Evolutionary conservation across 2,888 invertebrate genomes (phyloP).

Genomic region (Tinea pellionella): DNA sequence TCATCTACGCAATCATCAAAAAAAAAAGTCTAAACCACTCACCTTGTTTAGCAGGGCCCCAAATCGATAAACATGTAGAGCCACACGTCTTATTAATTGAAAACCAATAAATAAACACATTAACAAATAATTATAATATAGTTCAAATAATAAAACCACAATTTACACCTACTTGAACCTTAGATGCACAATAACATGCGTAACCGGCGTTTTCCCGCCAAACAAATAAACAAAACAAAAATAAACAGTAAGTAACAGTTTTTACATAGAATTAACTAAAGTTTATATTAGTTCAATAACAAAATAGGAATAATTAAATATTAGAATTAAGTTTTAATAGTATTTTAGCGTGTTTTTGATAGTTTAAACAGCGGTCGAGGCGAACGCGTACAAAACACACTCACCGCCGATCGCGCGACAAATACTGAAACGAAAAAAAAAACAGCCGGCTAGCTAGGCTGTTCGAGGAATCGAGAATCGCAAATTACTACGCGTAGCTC

Average conservation of each 20-base stretch:
- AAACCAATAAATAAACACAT: slow-evolving; percentile 3
- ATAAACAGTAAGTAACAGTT: slow-evolving; percentile 21
- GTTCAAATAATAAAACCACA: slow-evolving; percentile 15
- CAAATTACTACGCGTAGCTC: slow-evolving; percentile 23
- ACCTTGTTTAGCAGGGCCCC: not conserved
- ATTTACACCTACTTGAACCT: slow-evolving; percentile 17
- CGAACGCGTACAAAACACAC: slow-evolving; percentile 16
- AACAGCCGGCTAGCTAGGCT: slow-evolving; percentile 30
- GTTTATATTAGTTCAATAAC: not conserved
- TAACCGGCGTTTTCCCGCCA: slow-evolving; percentile 55
- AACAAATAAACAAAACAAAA: slow-evolving; percentile 34
- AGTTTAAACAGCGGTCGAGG: not conserved
- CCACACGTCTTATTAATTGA: too few relatives aligned
- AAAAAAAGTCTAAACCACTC: not conserved
- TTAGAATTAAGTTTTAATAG: not conserved
- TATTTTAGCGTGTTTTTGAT: not conserved
- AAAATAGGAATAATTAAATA: not conserved
- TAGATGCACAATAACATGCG: slow-evolving; percentile 6
- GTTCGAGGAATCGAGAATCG: slow-evolving; percentile 27
- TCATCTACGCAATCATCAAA: not conserved
- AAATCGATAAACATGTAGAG: not conserved
- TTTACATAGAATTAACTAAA: not conserved
- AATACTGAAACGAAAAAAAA: slow-evolving; percentile 52
- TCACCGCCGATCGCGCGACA: slow-evolving; percentile 42
- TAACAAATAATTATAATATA: slow-evolving; percentile 15